Evolutionary conservation across 2,113 vertebrate genomes (phyloP).

Genomic region (Rhea americana): DNA sequence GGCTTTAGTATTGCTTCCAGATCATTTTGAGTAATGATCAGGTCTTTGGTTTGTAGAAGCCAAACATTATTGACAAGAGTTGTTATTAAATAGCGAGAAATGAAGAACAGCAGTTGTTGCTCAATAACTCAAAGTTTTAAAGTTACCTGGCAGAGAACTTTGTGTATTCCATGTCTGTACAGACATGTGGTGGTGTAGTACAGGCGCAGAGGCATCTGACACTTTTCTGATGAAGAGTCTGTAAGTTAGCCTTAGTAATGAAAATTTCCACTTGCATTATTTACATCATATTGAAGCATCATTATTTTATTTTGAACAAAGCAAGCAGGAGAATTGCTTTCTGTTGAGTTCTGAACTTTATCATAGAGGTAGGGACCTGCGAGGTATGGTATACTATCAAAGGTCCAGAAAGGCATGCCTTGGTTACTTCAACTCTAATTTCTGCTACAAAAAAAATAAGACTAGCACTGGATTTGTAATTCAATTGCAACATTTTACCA

Average conservation of each 20-base stretch:
- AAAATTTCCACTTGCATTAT: background rate
- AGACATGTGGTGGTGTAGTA: background rate
- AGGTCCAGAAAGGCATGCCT: background rate
- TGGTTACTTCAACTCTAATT: background rate
- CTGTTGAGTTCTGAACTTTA: background rate
- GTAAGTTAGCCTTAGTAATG: background rate
- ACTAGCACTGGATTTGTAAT: conserved; percentile 15
- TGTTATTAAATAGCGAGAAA: conserved; percentile 45
- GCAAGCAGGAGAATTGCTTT: background rate
- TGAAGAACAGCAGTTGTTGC: conserved; percentile 25
- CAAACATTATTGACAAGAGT: conserved; percentile 80
- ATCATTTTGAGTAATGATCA: conserved; percentile 73
- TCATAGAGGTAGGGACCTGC: background rate
- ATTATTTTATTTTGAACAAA: background rate
- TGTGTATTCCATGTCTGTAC: background rate
- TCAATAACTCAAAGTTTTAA: background rate
- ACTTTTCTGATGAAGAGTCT: background rate
- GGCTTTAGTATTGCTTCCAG: conserved; percentile 66
- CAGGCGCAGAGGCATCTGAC: background rate
- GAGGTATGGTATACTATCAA: background rate
- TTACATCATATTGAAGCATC: background rate
- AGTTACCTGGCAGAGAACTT: background rate
- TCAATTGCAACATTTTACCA: conserved; percentile 30
- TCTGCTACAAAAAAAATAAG: conserved; percentile 12
- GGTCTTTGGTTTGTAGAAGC: conserved; percentile 66